phyloP scores from a whole-genome alignment of 2,888 invertebrate species.

The Chrysopilus asiliformis region DNA sequence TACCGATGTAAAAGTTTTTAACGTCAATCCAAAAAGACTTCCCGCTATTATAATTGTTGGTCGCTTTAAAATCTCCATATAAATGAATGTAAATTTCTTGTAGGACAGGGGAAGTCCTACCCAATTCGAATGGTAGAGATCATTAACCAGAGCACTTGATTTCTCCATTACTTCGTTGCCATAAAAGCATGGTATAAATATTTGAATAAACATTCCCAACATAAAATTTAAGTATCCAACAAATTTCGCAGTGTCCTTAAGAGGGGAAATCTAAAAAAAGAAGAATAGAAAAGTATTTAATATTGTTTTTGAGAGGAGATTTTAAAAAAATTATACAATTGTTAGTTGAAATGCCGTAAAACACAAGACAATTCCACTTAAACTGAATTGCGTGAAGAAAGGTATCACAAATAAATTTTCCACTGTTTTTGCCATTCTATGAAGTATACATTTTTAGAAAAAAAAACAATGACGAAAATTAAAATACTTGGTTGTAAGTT shows the following conservation, averaged over 20 bases:
- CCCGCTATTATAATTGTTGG: slow-evolving; percentile 23
- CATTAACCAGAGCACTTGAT: slow-evolving; percentile 19
- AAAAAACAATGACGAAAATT: not conserved
- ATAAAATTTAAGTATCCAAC: slow-evolving; percentile 4
- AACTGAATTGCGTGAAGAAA: not conserved
- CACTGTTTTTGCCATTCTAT: not conserved
- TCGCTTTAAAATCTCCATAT: slow-evolving; percentile 25
- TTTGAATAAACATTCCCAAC: slow-evolving; percentile 22
- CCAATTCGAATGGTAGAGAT: slow-evolving; percentile 26
- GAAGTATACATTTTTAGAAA: not conserved
- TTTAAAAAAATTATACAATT: slow-evolving; percentile 5
- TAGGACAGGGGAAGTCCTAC: slow-evolving; percentile 18
- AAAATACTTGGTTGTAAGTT: not conserved
- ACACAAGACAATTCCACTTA: not conserved
- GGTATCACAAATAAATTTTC: not conserved
- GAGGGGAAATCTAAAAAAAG: slow-evolving; percentile 7
- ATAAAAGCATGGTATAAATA: slow-evolving; percentile 28
- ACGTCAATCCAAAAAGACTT: slow-evolving; percentile 24
- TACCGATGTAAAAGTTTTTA: slow-evolving; percentile 28
- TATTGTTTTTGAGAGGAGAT: not conserved
- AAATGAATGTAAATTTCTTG: slow-evolving; percentile 20
- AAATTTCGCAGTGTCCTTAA: not conserved
- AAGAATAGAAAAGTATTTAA: slow-evolving; percentile 3
- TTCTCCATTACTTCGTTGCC: slow-evolving; percentile 24
- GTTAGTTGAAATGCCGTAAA: not conserved